Conservation (phyloP, 2,113 vertebrate species). For the Crocuta crocuta region DNA sequence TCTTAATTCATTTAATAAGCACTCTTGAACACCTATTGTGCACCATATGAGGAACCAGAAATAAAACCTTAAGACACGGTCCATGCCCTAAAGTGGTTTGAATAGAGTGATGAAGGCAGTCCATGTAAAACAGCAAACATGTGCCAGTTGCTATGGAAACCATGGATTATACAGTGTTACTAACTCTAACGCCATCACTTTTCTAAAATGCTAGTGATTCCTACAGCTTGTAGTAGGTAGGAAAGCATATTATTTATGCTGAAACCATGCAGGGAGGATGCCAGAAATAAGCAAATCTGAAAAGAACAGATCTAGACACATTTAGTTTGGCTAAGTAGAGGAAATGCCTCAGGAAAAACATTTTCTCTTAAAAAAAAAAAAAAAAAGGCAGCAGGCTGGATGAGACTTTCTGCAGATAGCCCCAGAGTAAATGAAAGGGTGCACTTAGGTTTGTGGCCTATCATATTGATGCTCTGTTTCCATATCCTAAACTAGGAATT, state of each 20-base stretch:
- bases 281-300: neutral
- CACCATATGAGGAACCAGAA: neutral
- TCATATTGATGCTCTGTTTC: neutral
- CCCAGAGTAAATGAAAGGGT: neutral
- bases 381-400: neutral
- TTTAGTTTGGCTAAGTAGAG: neutral
- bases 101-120: neutral
- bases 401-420: neutral
- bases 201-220: neutral
- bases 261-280: neutral
- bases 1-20: constrained; percentile 1
- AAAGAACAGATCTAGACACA: neutral
- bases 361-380: neutral
- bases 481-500: neutral
- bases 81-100: neutral
- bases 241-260: neutral
- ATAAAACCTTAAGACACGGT: constrained; percentile 1
- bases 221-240: neutral
- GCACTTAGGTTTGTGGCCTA: neutral
- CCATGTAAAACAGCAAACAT: neutral
- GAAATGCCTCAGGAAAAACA: neutral
- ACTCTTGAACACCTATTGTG: neutral
- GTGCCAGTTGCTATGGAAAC: neutral
- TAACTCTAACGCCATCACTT: neutral
- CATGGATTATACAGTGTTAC: neutral